Evolutionary conservation across 2,797 vertebrate genomes (phyloP), one percentile per base, ranked within the genome.

Genomic region (Sphaeramia orbicularis): DNA sequence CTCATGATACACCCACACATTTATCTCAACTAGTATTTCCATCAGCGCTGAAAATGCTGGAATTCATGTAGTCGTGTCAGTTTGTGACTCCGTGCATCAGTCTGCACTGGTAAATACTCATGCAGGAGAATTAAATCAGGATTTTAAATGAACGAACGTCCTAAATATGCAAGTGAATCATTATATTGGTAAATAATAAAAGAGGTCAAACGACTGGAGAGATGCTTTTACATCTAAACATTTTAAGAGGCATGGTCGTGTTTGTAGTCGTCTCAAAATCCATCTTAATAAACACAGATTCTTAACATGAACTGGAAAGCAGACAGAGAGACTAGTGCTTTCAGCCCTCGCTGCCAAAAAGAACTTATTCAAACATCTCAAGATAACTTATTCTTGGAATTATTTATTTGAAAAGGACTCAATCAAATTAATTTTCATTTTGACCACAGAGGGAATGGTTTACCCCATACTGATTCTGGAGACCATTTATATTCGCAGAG

Each of bases 361-460:
- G 1, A 63, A 49, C 51, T 69, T 8, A 65, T 71, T 83, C 51
- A 68, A 65, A 71, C 64, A 68, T 35, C 68, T 83, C 30, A 76
- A 64, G 50, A 51, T 74, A 43, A 81, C 80, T 84, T 86, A 88
- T 84, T 83, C 16, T 54, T 75, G 21, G 56, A 64, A 79, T 83
- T 76, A 84, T 91, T 86, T 81, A 77, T 85, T 81, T 85, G 42
- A 74, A 81, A 70, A 63, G 61, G 57, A 69, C 60, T 70, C 48
- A n/a, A 61, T 75, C 6, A 86, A 84, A 89, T 86, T 67, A 2
- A 80, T 81, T 86, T 85, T 76, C 14, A 73, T 81, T 73, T 86
- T 67, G 74, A 83, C 74, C 74, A 67, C 62, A 67, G 55, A 77
- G 58, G 67, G 80, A 80, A 74, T 81, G 44, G 70, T 80, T 76